Evolutionary conservation across 2,888 invertebrate species (phyloP).

Genomic region (Tinea trinotella): DNA sequence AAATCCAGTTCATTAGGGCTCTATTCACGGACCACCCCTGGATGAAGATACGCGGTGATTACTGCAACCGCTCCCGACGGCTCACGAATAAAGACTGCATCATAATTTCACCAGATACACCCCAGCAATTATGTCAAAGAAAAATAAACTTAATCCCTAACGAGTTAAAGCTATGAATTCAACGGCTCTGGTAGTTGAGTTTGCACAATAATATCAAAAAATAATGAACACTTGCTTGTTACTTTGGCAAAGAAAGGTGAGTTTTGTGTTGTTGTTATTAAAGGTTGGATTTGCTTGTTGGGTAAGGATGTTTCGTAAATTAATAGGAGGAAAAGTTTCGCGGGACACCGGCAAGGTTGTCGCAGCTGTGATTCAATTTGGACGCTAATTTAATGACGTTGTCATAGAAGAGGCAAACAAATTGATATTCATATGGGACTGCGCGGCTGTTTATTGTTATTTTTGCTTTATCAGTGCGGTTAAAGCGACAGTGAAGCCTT

Average conservation of each 20-base stretch:
- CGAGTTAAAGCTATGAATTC: neutral
- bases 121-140: conserved; percentile 38
- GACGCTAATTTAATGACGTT: conserved; percentile 71
- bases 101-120: conserved; percentile 72
- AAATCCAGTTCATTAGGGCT: conserved; percentile 73
- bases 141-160: conserved; percentile 42
- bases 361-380: conserved; percentile 72
- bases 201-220: conserved; percentile 73
- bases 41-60: conserved; percentile 73
- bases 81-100: conserved; percentile 73
- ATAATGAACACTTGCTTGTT: conserved; percentile 61
- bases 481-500: conserved; percentile 9
- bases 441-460: conserved; percentile 47
- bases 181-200: conserved; percentile 39
- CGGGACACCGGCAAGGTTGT: conserved; percentile 67
- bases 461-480: conserved; percentile 29
- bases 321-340: conserved; percentile 71
- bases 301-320: conserved; percentile 66
- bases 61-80: conserved; percentile 73
- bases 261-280: conserved; percentile 37
- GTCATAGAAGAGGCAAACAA: conserved; percentile 63
- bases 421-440: conserved; percentile 73
- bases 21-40: conserved; percentile 70
- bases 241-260: conserved; percentile 37
- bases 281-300: conserved; percentile 40